Conservation (phyloP, 1,140 invertebrate species). For the Leguminivora glycinivorella region DNA sequence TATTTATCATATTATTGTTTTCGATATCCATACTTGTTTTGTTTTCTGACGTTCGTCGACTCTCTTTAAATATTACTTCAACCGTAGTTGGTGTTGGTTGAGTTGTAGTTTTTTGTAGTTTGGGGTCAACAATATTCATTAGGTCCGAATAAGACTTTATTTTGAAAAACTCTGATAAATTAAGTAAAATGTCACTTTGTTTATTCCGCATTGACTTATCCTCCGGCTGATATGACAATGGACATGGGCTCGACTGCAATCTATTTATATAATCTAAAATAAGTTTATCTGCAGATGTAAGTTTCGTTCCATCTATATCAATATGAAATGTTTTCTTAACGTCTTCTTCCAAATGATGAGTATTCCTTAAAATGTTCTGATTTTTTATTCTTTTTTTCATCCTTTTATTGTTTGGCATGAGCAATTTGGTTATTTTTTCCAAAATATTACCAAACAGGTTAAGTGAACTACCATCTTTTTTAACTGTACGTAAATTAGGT, state of each 20-base stretch:
- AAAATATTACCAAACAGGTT: conserved; percentile 59
- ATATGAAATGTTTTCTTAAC: conserved; percentile 45
- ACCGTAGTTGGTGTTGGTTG: conserved; percentile 13
- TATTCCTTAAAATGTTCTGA: conserved; percentile 43
- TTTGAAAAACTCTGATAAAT: conserved; percentile 66
- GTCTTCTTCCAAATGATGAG: conserved; percentile 31
- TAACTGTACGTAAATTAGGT: conserved; percentile 24
- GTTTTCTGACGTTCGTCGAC: conserved; percentile 6
- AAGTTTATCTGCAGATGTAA: conserved; percentile 62
- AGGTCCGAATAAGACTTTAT: conserved; percentile 61
- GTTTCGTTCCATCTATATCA: conserved; percentile 43
- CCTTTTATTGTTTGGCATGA: conserved; percentile 51
- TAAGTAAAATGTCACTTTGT: conserved; percentile 60
- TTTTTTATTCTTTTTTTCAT: conserved; percentile 47
- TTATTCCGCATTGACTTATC: conserved; percentile 35
- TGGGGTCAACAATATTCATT: conserved; percentile 43
- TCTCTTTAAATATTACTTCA: not conserved
- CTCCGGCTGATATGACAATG: conserved; percentile 41
- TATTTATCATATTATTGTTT: conserved; percentile 32
- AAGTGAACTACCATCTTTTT: conserved; percentile 43
- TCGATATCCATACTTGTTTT: conserved; percentile 27
- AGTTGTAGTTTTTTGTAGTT: conserved; percentile 32
- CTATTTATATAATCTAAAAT: conserved; percentile 61
- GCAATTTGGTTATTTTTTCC: conserved; percentile 54
- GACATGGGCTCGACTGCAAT: conserved; percentile 53